Conservation (phyloP, 1,140 invertebrate species). For the Atopsyche davidsoni region DNA sequence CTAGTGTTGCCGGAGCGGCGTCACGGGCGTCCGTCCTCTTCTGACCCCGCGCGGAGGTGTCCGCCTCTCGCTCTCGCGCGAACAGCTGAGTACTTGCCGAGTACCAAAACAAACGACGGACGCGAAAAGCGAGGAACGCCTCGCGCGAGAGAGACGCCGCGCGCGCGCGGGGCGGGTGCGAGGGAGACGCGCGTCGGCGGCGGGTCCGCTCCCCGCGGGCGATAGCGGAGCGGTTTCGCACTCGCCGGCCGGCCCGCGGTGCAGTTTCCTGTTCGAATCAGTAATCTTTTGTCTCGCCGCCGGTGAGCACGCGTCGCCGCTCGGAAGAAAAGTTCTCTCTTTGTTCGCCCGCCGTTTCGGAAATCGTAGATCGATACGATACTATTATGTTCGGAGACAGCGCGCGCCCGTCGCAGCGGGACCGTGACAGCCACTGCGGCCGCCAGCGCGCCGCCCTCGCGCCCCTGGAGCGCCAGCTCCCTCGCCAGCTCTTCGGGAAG, state of each 20-base stretch:
- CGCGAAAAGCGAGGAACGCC: no score
- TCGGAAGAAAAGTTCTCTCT: constrained; percentile 15
- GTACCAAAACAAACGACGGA: constrained; percentile 37
- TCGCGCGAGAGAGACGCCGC: no score
- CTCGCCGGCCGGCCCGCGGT: constrained; percentile 18
- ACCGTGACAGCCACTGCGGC: background rate
- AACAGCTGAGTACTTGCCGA: background rate
- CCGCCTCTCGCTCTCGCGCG: background rate
- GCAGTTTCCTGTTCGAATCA: constrained; percentile 17
- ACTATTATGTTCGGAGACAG: constrained; percentile 15
- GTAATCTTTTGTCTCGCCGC: constrained; percentile 15
- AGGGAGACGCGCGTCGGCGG: background rate
- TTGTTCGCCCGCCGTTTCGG: constrained; percentile 16
- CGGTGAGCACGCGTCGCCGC: constrained; percentile 11
- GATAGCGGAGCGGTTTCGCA: constrained; percentile 21
- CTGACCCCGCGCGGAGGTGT: background rate
- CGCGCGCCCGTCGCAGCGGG: no score
- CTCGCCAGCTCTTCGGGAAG: constrained; percentile 12
- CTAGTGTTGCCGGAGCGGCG: no score
- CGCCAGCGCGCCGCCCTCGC: background rate
- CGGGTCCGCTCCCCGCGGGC: constrained; percentile 1
- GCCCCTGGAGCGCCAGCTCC: background rate
- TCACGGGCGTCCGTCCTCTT: background rate
- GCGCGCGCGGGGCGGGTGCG: no score
- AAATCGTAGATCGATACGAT: constrained; percentile 13